Conservation (phyloP, 2,113 vertebrate species). For the Marcusenius ussheri region DNA sequence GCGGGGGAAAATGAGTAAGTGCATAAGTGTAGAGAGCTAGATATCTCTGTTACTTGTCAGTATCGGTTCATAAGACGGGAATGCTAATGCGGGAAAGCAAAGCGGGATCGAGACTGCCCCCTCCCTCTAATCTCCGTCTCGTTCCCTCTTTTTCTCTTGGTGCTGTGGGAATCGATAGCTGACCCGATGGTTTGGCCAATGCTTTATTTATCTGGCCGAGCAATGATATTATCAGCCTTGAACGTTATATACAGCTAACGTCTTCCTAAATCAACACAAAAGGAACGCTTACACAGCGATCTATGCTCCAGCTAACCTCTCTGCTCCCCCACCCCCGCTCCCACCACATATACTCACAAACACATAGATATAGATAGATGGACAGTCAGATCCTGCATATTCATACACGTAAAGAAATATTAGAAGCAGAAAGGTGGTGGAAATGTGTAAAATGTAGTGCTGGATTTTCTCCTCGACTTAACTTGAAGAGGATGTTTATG, state of each 20-base stretch:
- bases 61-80: slow-evolving; percentile 75
- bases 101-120: slow-evolving; percentile 38
- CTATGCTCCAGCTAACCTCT: slow-evolving; percentile 48
- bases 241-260: slow-evolving; percentile 78
- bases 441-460: slow-evolving; percentile 46
- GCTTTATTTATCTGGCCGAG: slow-evolving; percentile 76
- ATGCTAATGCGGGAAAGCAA: slow-evolving; percentile 74
- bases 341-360: slow-evolving; percentile 31
- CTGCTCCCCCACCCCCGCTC: slow-evolving; percentile 47
- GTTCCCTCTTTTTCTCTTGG: slow-evolving; percentile 43
- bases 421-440: slow-evolving; percentile 22
- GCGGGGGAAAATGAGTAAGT: slow-evolving; percentile 61
- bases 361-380: slow-evolving; percentile 39
- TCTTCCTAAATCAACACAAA: slow-evolving; percentile 87
- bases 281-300: slow-evolving; percentile 67
- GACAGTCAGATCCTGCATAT: slow-evolving; percentile 40
- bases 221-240: slow-evolving; percentile 78
- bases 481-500: slow-evolving; percentile 59
- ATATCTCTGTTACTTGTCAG: slow-evolving; percentile 95
- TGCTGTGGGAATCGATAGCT: slow-evolving; percentile 67
- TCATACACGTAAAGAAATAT: slow-evolving; percentile 28
- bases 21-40: slow-evolving; percentile 68
- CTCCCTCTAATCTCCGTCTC: slow-evolving; percentile 35
- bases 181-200: slow-evolving; percentile 69
- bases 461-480: slow-evolving; percentile 65